A percentile compares a stretch with the other conserved stretches of the same genome.
phyloP scores from a whole-genome alignment of 1,140 invertebrate genomes.

The Drosophila fuyamai region DNA sequence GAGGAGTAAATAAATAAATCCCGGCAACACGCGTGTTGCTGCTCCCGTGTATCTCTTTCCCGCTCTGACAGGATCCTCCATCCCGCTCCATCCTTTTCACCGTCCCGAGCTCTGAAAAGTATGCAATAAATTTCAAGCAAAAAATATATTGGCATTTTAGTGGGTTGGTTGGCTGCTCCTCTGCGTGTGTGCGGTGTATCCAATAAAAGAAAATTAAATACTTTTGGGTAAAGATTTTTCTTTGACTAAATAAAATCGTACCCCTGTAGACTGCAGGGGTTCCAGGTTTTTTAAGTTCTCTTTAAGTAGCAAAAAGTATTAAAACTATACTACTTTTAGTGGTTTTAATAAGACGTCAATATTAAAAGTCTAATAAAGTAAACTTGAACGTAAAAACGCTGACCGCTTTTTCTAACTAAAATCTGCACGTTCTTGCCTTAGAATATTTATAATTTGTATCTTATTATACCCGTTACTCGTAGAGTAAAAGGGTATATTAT shows the following conservation, averaged over 20 bases:
- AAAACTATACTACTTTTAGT: no score
- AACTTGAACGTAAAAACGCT: no score
- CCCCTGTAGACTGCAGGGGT: background rate
- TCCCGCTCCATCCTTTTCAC: background rate
- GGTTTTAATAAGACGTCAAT: no score
- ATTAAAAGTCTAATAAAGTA: no score
- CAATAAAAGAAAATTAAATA: conserved; percentile 76
- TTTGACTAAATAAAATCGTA: conserved; percentile 16
- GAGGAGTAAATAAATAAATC: conserved; percentile 79
- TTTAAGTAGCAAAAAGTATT: no score
- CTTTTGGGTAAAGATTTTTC: conserved; percentile 52
- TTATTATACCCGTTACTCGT: no score
- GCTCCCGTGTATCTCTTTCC: conserved; percentile 4
- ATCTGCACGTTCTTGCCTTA: no score
- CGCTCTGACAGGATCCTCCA: background rate
- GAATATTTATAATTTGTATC: no score
- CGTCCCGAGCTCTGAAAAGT: conserved; percentile 37
- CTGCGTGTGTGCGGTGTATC: conserved; percentile 24
- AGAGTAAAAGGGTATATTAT: no score
- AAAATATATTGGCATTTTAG: conserved; percentile 82
- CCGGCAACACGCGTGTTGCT: conserved; percentile 53
- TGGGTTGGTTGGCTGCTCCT: conserved; percentile 47
- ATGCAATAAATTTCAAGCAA: conserved; percentile 72
- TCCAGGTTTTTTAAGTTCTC: background rate
- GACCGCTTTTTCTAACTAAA: no score